These are phyloP conservation scores for Potorous gilbertii DNA, from an alignment of 2,797 vertebrate genomes.

Conservation along the genomic window DNA sequence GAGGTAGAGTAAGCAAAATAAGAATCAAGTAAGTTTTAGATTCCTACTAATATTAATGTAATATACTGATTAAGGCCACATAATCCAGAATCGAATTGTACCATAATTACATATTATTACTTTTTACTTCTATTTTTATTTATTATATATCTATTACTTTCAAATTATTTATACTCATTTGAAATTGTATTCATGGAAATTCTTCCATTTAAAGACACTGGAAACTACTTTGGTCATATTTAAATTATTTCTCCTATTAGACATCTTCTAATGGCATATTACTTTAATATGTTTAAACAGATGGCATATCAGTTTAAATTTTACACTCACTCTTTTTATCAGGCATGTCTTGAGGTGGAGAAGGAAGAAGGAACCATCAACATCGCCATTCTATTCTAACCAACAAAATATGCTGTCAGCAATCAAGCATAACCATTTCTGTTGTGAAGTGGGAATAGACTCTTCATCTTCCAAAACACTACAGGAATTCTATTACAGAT, in stretches of 20 bases:
- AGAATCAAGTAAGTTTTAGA: not conserved
- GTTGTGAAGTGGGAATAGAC: not conserved
- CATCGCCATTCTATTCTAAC: not conserved
- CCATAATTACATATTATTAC: not conserved
- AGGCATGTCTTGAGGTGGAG: slow-evolving; percentile 24
- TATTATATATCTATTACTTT: not conserved
- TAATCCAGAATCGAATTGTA: not conserved
- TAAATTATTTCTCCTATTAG: slow-evolving; percentile 15
- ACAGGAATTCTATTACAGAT: slow-evolving; percentile 34
- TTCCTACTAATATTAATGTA: not conserved
- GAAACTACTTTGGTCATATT: not conserved
- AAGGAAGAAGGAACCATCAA: slow-evolving; percentile 27
- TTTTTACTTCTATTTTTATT: too few relatives aligned
- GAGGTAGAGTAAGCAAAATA: not conserved
- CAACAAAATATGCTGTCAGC: not conserved
- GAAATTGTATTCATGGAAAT: slow-evolving; percentile 18
- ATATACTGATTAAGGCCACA: not conserved
- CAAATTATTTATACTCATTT: slow-evolving; percentile 21
- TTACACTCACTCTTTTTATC: not conserved
- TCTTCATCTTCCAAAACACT: slow-evolving; percentile 6
- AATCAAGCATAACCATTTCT: slow-evolving; percentile 10
- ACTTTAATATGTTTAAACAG: not conserved
- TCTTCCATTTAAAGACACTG: not conserved
- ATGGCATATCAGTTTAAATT: slow-evolving; percentile 56
- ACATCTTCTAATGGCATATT: not conserved